Evolutionary conservation across 1,140 invertebrate species (phyloP).

Genomic region (Matsumurasca onukii): DNA sequence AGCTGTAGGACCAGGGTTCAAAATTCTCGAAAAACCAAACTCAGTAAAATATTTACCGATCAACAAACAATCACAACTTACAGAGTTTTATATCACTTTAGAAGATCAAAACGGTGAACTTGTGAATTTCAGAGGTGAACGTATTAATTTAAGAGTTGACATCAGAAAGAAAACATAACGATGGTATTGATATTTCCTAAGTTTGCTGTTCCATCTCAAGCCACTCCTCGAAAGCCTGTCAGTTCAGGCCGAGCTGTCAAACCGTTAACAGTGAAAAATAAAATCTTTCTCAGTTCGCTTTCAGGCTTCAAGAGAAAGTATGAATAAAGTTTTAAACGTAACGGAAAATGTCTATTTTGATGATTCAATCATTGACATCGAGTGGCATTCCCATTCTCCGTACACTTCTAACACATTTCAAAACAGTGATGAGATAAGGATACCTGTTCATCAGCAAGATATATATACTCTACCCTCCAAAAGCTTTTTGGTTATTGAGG

Average conservation of each 20-base stretch:
- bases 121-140: slow-evolving; percentile 39
- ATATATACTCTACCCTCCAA: slow-evolving; percentile 44
- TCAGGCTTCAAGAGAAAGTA: neutral
- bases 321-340: slow-evolving; percentile 33
- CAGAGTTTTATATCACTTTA: slow-evolving; percentile 30
- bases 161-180: slow-evolving; percentile 19
- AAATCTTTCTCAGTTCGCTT: neutral
- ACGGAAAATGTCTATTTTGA: slow-evolving; percentile 36
- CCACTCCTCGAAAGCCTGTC: neutral
- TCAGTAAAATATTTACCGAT: slow-evolving; percentile 38
- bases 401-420: slow-evolving; percentile 44
- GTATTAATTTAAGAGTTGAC: slow-evolving; percentile 35
- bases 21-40: slow-evolving; percentile 40
- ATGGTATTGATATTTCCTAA: neutral
- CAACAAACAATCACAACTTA: neutral
- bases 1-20: slow-evolving; percentile 40
- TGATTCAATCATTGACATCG: slow-evolving; percentile 44
- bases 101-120: slow-evolving; percentile 33
- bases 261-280: slow-evolving; percentile 11
- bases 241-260: neutral
- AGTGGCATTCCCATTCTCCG: slow-evolving; percentile 46
- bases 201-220: neutral
- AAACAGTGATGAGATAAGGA: slow-evolving; percentile 40
- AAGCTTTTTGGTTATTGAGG: slow-evolving; percentile 45
- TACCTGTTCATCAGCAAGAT: slow-evolving; percentile 47